A percentile compares a stretch with the other conserved stretches of the same genome.
Evolutionary conservation across 2,888 invertebrate genomes (phyloP).

Genomic region (Brachypalpus laphriformis): DNA sequence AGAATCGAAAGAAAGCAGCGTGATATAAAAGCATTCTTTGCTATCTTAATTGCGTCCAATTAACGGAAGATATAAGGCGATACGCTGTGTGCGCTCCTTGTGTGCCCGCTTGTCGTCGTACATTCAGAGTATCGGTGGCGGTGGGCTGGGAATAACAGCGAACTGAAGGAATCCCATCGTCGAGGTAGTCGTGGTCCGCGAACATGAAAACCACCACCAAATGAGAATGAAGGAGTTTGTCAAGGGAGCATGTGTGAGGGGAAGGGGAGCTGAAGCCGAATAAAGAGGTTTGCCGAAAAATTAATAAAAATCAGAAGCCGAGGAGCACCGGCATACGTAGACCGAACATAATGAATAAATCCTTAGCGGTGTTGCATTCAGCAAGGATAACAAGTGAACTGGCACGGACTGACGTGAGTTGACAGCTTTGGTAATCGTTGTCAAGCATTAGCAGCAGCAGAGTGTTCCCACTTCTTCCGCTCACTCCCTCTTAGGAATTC

Average conservation of each 20-base stretch:
- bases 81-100: constrained; percentile 61
- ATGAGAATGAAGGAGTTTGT: constrained; percentile 28
- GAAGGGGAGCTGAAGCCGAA: no score
- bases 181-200: constrained; percentile 13
- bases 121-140: constrained; percentile 1
- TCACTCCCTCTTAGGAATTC: constrained; percentile 2
- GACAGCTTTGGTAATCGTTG: constrained; percentile 39
- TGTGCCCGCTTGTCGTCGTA: constrained; percentile 48
- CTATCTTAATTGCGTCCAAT: constrained; percentile 76
- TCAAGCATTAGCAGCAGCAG: constrained; percentile 15
- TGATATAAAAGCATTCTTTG: constrained; percentile 75
- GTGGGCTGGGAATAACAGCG: constrained; percentile 19
- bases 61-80: constrained; percentile 75
- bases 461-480: no score
- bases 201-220: constrained; percentile 32
- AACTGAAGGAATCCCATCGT: constrained; percentile 45
- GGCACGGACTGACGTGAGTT: constrained; percentile 32
- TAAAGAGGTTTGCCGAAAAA: constrained; percentile 54
- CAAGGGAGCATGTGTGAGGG: background rate
- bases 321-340: no score
- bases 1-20: constrained; percentile 67
- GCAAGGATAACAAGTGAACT: constrained; percentile 27
- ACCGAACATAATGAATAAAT: constrained; percentile 27
- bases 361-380: constrained; percentile 23
- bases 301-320: constrained; percentile 48